Percentiles rank a stretch among this genome's conserved stretches.
phyloP scores from a whole-genome alignment of 2,888 invertebrate genomes.

The Rosalia funebris region DNA sequence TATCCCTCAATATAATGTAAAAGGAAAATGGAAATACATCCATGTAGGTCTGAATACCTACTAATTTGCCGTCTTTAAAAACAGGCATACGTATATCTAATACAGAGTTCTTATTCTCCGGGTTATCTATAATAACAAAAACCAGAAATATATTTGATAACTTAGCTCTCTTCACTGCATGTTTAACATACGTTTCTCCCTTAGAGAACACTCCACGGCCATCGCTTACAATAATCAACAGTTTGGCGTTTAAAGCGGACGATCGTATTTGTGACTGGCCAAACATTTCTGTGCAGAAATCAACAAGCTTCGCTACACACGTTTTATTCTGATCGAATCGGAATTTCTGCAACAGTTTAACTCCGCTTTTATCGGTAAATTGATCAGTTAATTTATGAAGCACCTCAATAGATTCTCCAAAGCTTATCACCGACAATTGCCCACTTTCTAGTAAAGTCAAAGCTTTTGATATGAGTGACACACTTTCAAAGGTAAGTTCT shows the following conservation, averaged over 20 bases:
- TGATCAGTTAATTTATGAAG: constrained; percentile 88
- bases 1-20: constrained; percentile 92
- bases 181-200: constrained; percentile 80
- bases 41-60: constrained; percentile 84
- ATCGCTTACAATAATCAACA: constrained; percentile 93
- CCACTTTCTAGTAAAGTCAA: constrained; percentile 94
- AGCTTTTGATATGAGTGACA: constrained; percentile 88
- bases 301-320: constrained; percentile 82
- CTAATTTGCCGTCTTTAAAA: constrained; percentile 70
- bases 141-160: constrained; percentile 90
- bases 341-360: constrained; percentile 81
- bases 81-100: constrained; percentile 86
- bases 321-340: constrained; percentile 92
- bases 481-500: constrained; percentile 94
- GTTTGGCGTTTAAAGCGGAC: constrained; percentile 76
- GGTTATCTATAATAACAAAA: constrained; percentile 96
- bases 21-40: constrained; percentile 98
- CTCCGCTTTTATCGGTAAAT: constrained; percentile 88
- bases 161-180: constrained; percentile 83
- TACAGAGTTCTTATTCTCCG: constrained; percentile 91
- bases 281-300: constrained; percentile 79
- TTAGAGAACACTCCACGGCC: constrained; percentile 93
- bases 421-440: constrained; percentile 89
- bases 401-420: constrained; percentile 85
- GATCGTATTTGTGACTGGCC: constrained; percentile 63